phyloP scores from a whole-genome alignment of 37 sponge, comb jelly and placozoan species.

The Crambe crambe region DNA sequence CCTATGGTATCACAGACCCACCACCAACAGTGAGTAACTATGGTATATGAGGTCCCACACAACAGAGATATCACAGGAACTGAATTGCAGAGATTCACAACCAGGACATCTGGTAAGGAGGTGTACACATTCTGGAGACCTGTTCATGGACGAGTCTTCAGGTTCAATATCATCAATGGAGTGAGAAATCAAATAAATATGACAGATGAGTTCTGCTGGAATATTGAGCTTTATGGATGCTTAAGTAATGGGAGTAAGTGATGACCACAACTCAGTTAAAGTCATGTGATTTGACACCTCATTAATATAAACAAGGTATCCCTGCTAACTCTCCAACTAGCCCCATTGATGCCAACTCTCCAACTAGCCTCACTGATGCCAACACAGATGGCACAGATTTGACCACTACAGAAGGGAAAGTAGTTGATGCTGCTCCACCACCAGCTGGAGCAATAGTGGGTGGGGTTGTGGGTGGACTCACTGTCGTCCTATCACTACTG shows the following conservation, averaged over 20 bases:
- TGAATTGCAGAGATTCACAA: no score
- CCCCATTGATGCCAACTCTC: background rate
- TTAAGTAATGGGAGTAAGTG: no score
- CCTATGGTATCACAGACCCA: no score
- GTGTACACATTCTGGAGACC: no score
- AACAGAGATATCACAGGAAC: no score
- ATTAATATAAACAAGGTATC: background rate
- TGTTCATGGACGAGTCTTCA: no score
- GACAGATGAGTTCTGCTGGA: background rate
- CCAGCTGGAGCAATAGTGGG: background rate
- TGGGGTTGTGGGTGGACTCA: background rate
- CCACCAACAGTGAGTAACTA: no score
- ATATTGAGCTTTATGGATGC: no score
- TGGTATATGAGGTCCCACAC: no score
- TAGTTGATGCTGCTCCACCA: background rate
- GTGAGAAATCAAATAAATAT: background rate
- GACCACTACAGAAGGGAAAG: background rate
- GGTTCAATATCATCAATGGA: no score
- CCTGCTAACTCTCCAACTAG: background rate
- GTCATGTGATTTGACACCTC: background rate
- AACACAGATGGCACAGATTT: background rate
- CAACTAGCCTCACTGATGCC: background rate
- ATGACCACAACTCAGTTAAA: no score
- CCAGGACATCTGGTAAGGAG: no score
- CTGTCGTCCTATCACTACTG: background rate